These are phyloP conservation scores for Oscheius myriophilus DNA, from an alignment of 2,888 invertebrate genomes.

Conservation along the genomic window DNA sequence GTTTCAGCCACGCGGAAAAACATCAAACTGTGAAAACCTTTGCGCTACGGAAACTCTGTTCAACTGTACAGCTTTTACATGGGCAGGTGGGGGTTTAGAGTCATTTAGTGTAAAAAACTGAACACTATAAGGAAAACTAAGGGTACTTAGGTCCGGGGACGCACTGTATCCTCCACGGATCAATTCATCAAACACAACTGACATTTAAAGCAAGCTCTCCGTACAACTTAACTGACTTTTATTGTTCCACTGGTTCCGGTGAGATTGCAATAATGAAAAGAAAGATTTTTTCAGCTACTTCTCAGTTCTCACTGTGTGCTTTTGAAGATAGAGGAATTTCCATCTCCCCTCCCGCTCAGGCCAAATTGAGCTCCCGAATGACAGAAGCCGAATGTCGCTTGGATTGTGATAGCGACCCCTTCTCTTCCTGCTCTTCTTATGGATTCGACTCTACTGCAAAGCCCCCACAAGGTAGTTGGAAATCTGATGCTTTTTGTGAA, in stretches of 20 bases:
- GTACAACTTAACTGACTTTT: conserved; percentile 10
- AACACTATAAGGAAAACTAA: no score
- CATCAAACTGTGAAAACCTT: conserved; percentile 1
- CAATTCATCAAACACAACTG: background rate
- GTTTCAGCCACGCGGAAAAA: conserved; percentile 4
- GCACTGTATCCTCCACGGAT: conserved; percentile 19
- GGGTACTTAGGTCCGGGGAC: conserved; percentile 6
- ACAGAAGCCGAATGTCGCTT: background rate
- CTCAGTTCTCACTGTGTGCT: background rate
- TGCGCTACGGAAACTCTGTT: conserved; percentile 16
- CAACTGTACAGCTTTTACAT: conserved; percentile 15
- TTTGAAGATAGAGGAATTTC: conserved; percentile 6
- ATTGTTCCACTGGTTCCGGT: background rate
- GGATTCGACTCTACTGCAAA: conserved; percentile 18
- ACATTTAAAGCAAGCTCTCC: background rate
- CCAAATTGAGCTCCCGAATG: background rate
- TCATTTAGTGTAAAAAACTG: no score
- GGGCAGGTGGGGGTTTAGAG: conserved; percentile 2
- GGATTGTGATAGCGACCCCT: conserved; percentile 7
- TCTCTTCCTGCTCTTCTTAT: conserved; percentile 16
- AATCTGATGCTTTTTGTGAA: no score
- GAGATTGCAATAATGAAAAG: background rate
- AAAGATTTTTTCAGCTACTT: conserved; percentile 5
- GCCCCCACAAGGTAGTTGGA: background rate
- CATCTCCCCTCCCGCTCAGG: conserved; percentile 1